phyloP scores from a whole-genome alignment of 2,888 invertebrate species.

The Conistra vaccinii region DNA sequence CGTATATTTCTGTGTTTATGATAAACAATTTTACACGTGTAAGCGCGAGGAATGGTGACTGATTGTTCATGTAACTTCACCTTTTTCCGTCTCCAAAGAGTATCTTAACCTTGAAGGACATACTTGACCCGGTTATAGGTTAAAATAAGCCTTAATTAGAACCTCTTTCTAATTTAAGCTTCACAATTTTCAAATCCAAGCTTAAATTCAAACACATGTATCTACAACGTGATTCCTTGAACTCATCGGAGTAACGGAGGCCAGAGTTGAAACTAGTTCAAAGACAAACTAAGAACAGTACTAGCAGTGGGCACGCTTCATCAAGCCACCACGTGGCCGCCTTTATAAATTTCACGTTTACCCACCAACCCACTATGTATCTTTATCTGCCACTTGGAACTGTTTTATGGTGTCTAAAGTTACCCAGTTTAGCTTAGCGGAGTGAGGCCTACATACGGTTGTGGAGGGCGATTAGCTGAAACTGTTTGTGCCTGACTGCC shows the following conservation, averaged over 20 bases:
- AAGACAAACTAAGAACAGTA: slow-evolving; percentile 61
- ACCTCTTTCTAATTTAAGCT: slow-evolving; percentile 12
- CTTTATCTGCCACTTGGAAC: slow-evolving; percentile 77
- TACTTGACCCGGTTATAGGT: background rate
- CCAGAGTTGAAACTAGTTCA: slow-evolving; percentile 61
- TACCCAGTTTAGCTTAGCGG: slow-evolving; percentile 58
- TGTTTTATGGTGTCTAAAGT: slow-evolving; percentile 81
- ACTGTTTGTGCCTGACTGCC: slow-evolving; percentile 21
- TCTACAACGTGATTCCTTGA: slow-evolving; percentile 39
- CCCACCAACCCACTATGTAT: slow-evolving; percentile 70
- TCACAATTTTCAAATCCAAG: slow-evolving; percentile 1
- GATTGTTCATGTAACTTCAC: background rate
- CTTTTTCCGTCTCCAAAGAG: slow-evolving; percentile 2
- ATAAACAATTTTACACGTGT: background rate
- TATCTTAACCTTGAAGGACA: slow-evolving; percentile 5
- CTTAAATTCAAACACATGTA: slow-evolving; percentile 25
- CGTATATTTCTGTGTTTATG: slow-evolving; percentile 22
- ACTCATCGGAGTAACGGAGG: slow-evolving; percentile 27
- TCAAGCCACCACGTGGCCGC: slow-evolving; percentile 56
- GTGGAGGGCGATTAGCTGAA: slow-evolving; percentile 50
- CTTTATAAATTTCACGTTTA: slow-evolving; percentile 74
- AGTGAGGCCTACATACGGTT: slow-evolving; percentile 60
- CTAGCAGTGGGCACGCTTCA: slow-evolving; percentile 57
- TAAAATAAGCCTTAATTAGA: background rate
- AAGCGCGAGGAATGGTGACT: background rate